phyloP scores from a whole-genome alignment of 2,113 vertebrate species.

The Cichladusa arquata region DNA sequence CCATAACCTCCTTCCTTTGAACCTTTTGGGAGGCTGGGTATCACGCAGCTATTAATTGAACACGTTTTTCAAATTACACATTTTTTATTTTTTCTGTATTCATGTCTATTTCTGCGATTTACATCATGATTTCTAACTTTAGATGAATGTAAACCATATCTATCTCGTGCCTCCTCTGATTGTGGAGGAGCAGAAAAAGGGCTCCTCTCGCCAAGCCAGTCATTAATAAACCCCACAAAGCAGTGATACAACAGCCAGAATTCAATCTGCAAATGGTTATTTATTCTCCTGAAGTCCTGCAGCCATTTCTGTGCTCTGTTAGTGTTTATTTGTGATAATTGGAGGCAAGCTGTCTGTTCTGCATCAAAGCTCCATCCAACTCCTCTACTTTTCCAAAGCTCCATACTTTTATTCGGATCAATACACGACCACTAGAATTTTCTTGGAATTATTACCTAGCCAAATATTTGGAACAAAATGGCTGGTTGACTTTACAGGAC shows the following conservation, averaged over 20 bases:
- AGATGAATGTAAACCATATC: constrained; percentile 14
- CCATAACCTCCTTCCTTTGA: accelerated
- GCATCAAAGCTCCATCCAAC: background rate
- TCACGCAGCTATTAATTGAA: background rate
- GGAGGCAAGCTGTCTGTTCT: constrained; percentile 10
- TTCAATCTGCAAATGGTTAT: constrained; percentile 21
- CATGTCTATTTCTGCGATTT: constrained; percentile 19
- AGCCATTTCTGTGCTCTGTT: background rate
- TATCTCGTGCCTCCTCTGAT: background rate
- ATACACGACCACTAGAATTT: accelerated
- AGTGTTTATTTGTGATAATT: background rate
- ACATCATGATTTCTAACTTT: constrained; percentile 44
- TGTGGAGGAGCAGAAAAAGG: background rate
- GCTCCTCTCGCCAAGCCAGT: background rate
- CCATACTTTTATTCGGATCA: accelerated
- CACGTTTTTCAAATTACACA: background rate
- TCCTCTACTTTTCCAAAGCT: background rate
- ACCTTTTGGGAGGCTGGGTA: background rate
- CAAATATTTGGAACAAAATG: background rate
- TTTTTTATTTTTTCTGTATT: background rate
- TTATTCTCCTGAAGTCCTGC: background rate
- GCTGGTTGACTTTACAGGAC: background rate
- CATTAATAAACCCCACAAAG: background rate
- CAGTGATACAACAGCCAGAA: background rate
- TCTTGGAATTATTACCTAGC: background rate